Conservation (phyloP, 2,797 vertebrate species). For the Brotula barbata region DNA sequence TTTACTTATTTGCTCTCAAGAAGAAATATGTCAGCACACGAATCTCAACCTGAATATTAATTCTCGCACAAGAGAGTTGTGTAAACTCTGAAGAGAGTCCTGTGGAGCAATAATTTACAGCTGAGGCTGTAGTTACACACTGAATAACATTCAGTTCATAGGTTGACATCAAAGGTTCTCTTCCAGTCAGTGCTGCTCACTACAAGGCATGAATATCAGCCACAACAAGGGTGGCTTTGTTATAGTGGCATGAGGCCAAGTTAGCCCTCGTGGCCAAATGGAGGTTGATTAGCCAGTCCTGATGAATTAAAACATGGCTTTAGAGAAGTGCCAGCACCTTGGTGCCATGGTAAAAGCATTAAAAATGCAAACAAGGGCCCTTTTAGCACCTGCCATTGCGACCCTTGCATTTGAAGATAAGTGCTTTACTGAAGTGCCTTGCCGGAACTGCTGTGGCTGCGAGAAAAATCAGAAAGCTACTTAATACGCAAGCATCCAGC, state of each 20-base stretch:
- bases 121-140: constrained; percentile 11
- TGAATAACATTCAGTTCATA: constrained; percentile 32
- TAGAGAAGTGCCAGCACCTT: constrained; percentile 63
- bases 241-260: constrained; percentile 19
- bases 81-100: constrained; percentile 24
- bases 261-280: constrained; percentile 30
- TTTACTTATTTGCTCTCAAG: too few species aligned
- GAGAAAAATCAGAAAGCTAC: constrained; percentile 58
- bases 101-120: constrained; percentile 43
- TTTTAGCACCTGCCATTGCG: constrained; percentile 68
- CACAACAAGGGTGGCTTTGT: constrained; percentile 23
- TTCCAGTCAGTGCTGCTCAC: constrained; percentile 20
- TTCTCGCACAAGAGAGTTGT: too few species aligned
- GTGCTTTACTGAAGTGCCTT: constrained; percentile 68
- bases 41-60: too few species aligned
- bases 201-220: constrained; percentile 33
- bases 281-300: constrained; percentile 69
- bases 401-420: constrained; percentile 77
- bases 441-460: constrained; percentile 41
- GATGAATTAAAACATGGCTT: constrained; percentile 76
- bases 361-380: constrained; percentile 76
- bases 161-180: constrained; percentile 43
- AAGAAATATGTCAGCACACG: too few species aligned
- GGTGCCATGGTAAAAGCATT: constrained; percentile 71
- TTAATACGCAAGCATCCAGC: constrained; percentile 74